Evolutionary conservation across 2,113 vertebrate species (phyloP).

Genomic region (Rhizomys pruinosus): DNA sequence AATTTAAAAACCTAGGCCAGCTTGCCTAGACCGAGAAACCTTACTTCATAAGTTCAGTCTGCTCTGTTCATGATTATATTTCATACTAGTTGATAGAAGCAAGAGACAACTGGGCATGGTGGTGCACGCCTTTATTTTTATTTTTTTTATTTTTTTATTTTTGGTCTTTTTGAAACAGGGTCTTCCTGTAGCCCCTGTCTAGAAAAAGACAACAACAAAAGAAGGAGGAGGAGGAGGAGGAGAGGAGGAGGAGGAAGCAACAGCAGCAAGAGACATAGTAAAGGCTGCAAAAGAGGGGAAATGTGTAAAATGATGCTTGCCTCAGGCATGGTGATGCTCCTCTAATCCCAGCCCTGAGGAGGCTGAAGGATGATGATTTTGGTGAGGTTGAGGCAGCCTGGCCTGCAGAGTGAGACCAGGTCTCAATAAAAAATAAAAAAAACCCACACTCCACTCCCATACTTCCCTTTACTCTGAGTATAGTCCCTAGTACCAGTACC

Average conservation of each 20-base stretch:
- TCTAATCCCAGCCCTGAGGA: too few relatives aligned
- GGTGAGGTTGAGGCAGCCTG: not conserved
- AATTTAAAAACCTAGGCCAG: not conserved
- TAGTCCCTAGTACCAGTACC: not conserved
- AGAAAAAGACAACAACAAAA: too few relatives aligned
- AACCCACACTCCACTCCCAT: not conserved
- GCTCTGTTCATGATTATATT: not conserved
- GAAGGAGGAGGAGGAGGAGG: too few relatives aligned
- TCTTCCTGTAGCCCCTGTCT: too few relatives aligned
- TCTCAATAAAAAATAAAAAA: not conserved
- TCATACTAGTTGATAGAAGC: constrained; percentile 3
- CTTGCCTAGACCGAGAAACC: not conserved
- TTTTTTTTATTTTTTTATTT: too few relatives aligned
- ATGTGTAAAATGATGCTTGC: not conserved
- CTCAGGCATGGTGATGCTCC: too few relatives aligned
- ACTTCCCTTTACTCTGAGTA: not conserved
- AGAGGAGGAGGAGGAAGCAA: too few relatives aligned
- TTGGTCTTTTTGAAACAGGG: too few relatives aligned
- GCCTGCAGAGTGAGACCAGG: not conserved
- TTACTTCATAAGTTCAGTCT: not conserved
- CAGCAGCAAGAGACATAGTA: not conserved
- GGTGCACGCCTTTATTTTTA: too few relatives aligned
- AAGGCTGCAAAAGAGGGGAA: not conserved
- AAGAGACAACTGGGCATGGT: too few relatives aligned
- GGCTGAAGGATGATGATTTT: not conserved